These are phyloP conservation scores for Kryptolebias ocellatus DNA, from an alignment of 2,797 vertebrate species.

Conservation along the genomic window DNA sequence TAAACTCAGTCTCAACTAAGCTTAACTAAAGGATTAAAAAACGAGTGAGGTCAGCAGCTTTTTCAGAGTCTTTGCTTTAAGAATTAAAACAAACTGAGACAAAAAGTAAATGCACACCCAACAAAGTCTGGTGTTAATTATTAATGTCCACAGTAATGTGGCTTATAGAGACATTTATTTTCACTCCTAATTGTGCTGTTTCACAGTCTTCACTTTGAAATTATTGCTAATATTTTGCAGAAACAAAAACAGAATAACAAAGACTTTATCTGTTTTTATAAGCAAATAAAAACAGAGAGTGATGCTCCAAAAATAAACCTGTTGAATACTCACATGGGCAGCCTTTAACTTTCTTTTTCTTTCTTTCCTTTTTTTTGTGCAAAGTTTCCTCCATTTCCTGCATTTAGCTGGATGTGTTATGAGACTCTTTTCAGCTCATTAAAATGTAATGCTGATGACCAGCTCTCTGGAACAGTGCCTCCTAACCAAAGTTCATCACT, in stretches of 20 bases:
- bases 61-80: too few relatives aligned
- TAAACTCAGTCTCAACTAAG: too few relatives aligned
- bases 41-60: too few relatives aligned
- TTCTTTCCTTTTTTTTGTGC: conserved; percentile 11
- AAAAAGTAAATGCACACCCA: too few relatives aligned
- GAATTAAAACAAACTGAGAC: too few relatives aligned
- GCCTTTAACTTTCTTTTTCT: conserved; percentile 84
- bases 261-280: conserved; percentile 2
- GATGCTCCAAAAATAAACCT: conserved; percentile 62
- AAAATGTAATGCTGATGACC: conserved; percentile 88
- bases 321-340: conserved; percentile 83
- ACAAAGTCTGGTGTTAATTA: conserved; percentile 42
- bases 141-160: conserved; percentile 26
- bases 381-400: conserved; percentile 65
- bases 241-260: neutral
- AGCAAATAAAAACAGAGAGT: conserved; percentile 33
- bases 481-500: conserved; percentile 90
- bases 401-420: conserved; percentile 83
- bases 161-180: conserved; percentile 28
- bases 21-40: too few relatives aligned
- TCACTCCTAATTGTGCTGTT: conserved; percentile 1
- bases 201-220: conserved; percentile 7
- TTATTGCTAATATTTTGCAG: neutral
- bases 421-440: conserved; percentile 89
- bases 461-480: conserved; percentile 88